Percentiles rank a stretch among this genome's conserved stretches.
Evolutionary conservation across 2,888 invertebrate species (phyloP).

Genomic region (Drosophila borborema): DNA sequence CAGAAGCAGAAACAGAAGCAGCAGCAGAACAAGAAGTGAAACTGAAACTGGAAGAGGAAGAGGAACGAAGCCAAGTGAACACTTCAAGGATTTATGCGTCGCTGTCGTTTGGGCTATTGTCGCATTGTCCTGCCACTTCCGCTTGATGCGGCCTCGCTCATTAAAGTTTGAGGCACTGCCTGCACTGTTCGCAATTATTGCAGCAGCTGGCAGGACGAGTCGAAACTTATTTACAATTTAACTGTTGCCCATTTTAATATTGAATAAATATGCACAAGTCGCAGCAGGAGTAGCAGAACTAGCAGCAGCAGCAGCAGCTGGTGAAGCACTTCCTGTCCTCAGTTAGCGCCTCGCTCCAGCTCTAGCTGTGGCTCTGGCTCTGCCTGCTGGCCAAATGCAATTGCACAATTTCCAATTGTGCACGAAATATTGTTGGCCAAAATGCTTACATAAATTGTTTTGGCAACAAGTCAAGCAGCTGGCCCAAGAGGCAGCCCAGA

Average conservation of each 20-base stretch:
- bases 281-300: conserved; percentile 6
- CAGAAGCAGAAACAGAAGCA: background rate
- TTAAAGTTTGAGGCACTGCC: conserved; percentile 61
- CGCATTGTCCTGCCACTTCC: conserved; percentile 46
- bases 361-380: background rate
- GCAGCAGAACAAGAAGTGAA: background rate
- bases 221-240: conserved; percentile 72
- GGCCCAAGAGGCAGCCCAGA: conserved; percentile 15
- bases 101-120: conserved; percentile 25
- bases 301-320: conserved; percentile 1
- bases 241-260: conserved; percentile 65
- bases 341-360: conserved; percentile 14
- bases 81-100: conserved; percentile 66
- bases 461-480: conserved; percentile 68
- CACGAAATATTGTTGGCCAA: conserved; percentile 64
- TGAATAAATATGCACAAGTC: conserved; percentile 71
- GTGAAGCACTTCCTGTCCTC: conserved; percentile 37
- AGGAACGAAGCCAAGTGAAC: conserved; percentile 46
- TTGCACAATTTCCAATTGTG: conserved; percentile 77
- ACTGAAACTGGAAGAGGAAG: background rate
- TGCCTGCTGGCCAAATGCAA: conserved; percentile 54
- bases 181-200: conserved; percentile 50
- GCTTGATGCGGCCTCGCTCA: conserved; percentile 44
- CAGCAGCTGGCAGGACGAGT: conserved; percentile 23
- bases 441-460: conserved; percentile 71